A percentile compares a stretch with the other conserved stretches of the same genome.
phyloP scores from a whole-genome alignment of 2,888 invertebrate species.

The Ophion slaviceki region DNA sequence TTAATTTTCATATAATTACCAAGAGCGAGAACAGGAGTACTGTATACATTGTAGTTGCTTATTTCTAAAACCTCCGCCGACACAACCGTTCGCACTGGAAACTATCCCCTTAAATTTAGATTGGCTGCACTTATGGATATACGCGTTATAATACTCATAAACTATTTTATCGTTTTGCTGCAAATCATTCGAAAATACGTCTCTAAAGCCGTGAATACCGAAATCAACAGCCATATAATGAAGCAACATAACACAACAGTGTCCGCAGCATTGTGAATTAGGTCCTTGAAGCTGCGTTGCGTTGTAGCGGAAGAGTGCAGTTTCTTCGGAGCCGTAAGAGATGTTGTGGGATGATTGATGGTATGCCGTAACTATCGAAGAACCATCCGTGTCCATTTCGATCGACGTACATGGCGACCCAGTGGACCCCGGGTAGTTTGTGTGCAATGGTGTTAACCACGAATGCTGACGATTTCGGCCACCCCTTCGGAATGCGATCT shows the following conservation, averaged over 20 bases:
- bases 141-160: conserved; percentile 7
- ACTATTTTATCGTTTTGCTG: conserved; percentile 21
- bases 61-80: no score
- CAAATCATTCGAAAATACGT: conserved; percentile 7
- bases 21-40: no score
- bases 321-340: conserved; percentile 12
- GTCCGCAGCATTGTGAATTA: no score
- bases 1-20: no score
- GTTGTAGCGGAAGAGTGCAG: conserved; percentile 7
- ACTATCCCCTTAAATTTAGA: no score
- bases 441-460: conserved; percentile 7
- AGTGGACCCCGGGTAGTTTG: conserved; percentile 16
- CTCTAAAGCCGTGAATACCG: conserved; percentile 7
- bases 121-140: neutral
- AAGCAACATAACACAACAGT: neutral
- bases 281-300: neutral
- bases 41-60: no score
- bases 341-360: conserved; percentile 22
- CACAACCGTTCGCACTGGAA: no score
- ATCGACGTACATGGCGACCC: conserved; percentile 44
- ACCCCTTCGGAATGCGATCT: neutral
- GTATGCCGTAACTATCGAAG: conserved; percentile 18
- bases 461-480: conserved; percentile 9
- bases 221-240: neutral
- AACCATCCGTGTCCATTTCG: neutral